These are phyloP conservation scores for Stenopsyche tienmushanensis DNA, from an alignment of 1,140 invertebrate species.

Conservation along the genomic window DNA sequence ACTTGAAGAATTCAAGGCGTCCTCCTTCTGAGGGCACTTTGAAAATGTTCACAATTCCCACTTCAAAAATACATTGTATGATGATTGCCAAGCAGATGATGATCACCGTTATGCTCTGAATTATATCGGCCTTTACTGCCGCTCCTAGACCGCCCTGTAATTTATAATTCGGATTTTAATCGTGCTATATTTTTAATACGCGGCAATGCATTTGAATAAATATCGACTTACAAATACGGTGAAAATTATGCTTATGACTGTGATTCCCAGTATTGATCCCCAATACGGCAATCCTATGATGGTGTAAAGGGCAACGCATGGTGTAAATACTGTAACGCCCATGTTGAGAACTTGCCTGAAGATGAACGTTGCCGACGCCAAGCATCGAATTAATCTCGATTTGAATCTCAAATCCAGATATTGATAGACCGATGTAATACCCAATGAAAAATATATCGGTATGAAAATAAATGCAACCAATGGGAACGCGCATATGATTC, in stretches of 20 bases:
- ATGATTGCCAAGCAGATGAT: constrained; percentile 76
- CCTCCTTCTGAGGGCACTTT: constrained; percentile 70
- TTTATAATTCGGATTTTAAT: too few relatives aligned
- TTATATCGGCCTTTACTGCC: constrained; percentile 85
- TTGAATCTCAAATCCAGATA: constrained; percentile 83
- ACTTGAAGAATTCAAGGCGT: constrained; percentile 77
- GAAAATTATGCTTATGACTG: constrained; percentile 73
- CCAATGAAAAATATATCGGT: constrained; percentile 78
- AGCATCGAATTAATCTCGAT: constrained; percentile 69
- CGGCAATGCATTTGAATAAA: too few relatives aligned
- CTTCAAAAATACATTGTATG: constrained; percentile 68
- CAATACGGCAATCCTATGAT: constrained; percentile 79
- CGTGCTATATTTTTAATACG: too few relatives aligned
- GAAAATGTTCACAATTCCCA: constrained; percentile 67
- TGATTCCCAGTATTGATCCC: constrained; percentile 73
- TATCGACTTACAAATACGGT: constrained; percentile 66
- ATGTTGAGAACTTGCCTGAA: constrained; percentile 75
- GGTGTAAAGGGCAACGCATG: constrained; percentile 77
- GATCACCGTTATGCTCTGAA: constrained; percentile 86
- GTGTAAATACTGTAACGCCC: constrained; percentile 81
- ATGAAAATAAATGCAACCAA: constrained; percentile 82
- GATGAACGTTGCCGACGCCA: constrained; percentile 79
- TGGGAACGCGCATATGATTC: constrained; percentile 77
- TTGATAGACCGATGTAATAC: constrained; percentile 83
- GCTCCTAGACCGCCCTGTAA: constrained; percentile 81